Evolutionary conservation across 1,140 invertebrate species (phyloP).

Genomic region (Leucophenga varia): DNA sequence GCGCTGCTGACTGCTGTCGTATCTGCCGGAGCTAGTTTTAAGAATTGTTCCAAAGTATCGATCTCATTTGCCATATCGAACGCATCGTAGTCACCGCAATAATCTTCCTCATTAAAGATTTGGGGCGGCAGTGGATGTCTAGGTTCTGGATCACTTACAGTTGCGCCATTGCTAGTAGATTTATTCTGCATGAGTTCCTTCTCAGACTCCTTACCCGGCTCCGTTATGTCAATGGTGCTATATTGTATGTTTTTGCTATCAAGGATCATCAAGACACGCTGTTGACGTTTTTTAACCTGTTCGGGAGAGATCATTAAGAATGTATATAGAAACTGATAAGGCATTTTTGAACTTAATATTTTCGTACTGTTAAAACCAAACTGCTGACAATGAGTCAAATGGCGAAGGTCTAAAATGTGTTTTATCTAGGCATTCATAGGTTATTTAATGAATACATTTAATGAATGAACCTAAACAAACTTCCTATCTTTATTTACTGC

Average conservation of each 20-base stretch:
- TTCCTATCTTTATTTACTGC: no score
- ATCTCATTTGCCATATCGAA: constrained; percentile 91
- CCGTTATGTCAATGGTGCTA: constrained; percentile 88
- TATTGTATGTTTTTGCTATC: constrained; percentile 87
- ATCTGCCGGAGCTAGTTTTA: constrained; percentile 65
- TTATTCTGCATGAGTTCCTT: constrained; percentile 93
- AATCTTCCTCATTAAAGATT: constrained; percentile 88
- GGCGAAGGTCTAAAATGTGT: no score
- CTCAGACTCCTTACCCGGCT: constrained; percentile 82
- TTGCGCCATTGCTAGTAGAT: constrained; percentile 74
- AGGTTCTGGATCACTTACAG: constrained; percentile 63
- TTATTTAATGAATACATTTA: no score
- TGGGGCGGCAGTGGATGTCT: constrained; percentile 82
- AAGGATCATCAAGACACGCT: constrained; percentile 86
- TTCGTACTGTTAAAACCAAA: no score
- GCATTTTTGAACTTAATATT: no score
- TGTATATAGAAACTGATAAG: no score
- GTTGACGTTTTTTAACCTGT: constrained; percentile 92
- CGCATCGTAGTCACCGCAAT: constrained; percentile 92
- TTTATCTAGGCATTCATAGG: no score
- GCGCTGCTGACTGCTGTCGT: constrained; percentile 55
- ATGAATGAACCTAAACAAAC: no score
- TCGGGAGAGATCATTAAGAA: neutral
- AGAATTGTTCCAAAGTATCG: constrained; percentile 83
- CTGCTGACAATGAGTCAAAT: no score